Base-by-base conservation (phyloP, 2,797 vertebrate genomes). In the Oceanodroma leucorhoa region DNA sequence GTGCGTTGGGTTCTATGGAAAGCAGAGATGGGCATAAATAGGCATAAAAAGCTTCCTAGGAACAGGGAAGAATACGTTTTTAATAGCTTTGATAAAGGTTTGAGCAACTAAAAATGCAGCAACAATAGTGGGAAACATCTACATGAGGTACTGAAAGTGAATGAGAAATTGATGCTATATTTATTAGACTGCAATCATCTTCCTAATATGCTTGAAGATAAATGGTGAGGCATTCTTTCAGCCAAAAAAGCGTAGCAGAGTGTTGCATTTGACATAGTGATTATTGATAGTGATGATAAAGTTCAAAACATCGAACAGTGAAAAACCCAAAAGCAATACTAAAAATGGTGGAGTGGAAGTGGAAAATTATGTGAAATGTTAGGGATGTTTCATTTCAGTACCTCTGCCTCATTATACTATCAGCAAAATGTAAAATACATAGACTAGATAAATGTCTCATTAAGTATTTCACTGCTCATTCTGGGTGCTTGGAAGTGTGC, bases 391-490 rank as follows among this genome's bases (percentile, higher is more conserved):
- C 95, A 93, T 96, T 95, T 93, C 97, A 94, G 96, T 96, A 93
- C 95, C 92, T 96, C 96, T 87, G 96, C 95, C 97, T 98, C 97
- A 97, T 98, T 98, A 98, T 94, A 57, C 93, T 94, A 95, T 41
- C 90, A 96, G 96, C 89, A 96, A 97, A 97, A 97, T 97, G 97
- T 97, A 96, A 97, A 97, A 97, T 94, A 94, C 97, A 97, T 95
- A 97, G 97, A 90, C 93, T 96, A 95, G 97, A 93, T 97, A 98
- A 97, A 97, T 97, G 98, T 97, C 98, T 98, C 97, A 97, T 98
- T 98, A 98, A 97, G 96, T 94, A 66, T 96, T 97, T 97, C 95
- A 95, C 86, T 83, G 90, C 95, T 97, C 94, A 43, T 96, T 95
- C 96, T 87, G 91, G 84, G 79, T 93, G 89, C 89, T 92, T 96